Conservation (phyloP, 2,797 vertebrate genomes). For the Pempheris klunzingeri region DNA sequence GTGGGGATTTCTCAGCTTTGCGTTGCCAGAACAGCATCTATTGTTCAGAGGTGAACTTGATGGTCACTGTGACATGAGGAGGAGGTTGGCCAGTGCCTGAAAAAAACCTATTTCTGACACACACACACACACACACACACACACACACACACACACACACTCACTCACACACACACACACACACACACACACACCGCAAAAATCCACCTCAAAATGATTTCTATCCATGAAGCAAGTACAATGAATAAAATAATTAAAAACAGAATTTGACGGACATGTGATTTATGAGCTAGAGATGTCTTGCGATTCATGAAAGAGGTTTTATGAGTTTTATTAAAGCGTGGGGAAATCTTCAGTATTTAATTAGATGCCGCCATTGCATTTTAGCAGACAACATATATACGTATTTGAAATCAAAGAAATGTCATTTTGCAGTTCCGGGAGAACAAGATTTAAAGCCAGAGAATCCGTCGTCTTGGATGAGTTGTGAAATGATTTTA, state of each 20-base stretch:
- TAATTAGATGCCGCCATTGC: neutral
- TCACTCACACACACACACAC: neutral
- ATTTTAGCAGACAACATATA: neutral
- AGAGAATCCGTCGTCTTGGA: neutral
- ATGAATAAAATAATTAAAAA: slow-evolving; percentile 4
- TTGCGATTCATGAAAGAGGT: neutral
- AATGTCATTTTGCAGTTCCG: slow-evolving; percentile 16
- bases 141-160: neutral
- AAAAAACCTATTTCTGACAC: neutral
- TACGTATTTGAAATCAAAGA: slow-evolving; percentile 8
- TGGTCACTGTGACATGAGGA: neutral
- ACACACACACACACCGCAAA: neutral
- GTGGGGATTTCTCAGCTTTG: slow-evolving; percentile 1
- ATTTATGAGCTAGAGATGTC: neutral
- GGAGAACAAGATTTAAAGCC: neutral
- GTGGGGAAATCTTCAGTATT: neutral
- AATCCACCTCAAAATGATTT: neutral
- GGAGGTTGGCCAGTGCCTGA: neutral
- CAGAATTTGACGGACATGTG: neutral
- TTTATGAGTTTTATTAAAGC: neutral
- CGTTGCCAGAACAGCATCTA: neutral
- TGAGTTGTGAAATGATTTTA: neutral
- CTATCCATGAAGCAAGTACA: neutral
- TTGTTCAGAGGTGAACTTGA: neutral
- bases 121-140: slow-evolving; percentile 2